A percentile compares a stretch with the other conserved stretches of the same genome.
Evolutionary conservation across 1,140 invertebrate genomes (phyloP).

Genomic region (Zaprionus ghesquierei): DNA sequence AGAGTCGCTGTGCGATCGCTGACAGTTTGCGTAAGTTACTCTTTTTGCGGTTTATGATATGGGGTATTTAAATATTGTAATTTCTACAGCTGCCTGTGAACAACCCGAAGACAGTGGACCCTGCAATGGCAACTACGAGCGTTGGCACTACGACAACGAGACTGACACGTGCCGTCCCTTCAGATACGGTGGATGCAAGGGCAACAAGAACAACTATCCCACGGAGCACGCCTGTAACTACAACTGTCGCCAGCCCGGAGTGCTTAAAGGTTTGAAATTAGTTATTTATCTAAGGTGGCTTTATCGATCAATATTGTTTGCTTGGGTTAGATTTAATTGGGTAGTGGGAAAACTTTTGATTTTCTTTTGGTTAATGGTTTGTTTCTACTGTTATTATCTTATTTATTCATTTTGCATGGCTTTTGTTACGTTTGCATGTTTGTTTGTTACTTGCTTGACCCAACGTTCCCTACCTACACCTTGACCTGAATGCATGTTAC

Average conservation of each 20-base stretch:
- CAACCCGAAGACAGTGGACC: constrained; percentile 90
- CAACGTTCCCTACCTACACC: constrained; percentile 28
- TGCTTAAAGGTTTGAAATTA: constrained; percentile 87
- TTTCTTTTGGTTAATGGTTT: constrained; percentile 57
- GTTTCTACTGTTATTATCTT: constrained; percentile 43
- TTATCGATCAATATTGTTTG: not conserved
- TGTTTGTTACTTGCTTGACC: constrained; percentile 56
- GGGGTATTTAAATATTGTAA: not conserved
- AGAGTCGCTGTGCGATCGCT: constrained; percentile 88
- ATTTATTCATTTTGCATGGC: constrained; percentile 40
- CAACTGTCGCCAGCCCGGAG: constrained; percentile 88
- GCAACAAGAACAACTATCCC: constrained; percentile 93
- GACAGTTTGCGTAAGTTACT: constrained; percentile 86
- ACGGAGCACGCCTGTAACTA: constrained; percentile 91
- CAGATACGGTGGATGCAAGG: constrained; percentile 94
- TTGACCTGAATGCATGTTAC: constrained; percentile 36
- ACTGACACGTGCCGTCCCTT: constrained; percentile 89
- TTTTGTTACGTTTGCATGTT: constrained; percentile 62
- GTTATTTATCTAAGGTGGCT: constrained; percentile 12
- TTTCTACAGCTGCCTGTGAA: constrained; percentile 89
- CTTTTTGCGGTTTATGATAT: not conserved
- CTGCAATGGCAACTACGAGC: constrained; percentile 91
- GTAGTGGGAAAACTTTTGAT: constrained; percentile 14
- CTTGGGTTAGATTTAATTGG: constrained; percentile 20
- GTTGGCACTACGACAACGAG: constrained; percentile 92